Evolutionary conservation across 2,888 invertebrate species (phyloP).

Genomic region (Eledona agricola): DNA sequence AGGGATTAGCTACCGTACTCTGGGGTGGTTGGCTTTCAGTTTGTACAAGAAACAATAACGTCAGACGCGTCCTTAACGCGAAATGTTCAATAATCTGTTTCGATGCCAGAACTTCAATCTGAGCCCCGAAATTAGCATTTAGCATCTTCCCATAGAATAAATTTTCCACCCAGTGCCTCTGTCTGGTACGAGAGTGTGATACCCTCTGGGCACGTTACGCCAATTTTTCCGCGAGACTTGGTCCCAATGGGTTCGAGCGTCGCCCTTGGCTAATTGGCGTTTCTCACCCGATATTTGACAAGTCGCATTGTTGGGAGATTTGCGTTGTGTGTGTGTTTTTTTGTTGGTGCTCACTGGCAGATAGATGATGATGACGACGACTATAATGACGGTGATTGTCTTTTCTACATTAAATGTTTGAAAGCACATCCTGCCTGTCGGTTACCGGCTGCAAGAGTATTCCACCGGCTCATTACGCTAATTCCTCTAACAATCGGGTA

Average conservation of each 20-base stretch:
- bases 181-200: constrained; percentile 48
- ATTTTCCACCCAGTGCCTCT: constrained; percentile 59
- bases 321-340: too few relatives aligned
- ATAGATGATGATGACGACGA: background rate
- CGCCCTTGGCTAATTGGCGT: constrained; percentile 53
- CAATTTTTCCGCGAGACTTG: constrained; percentile 54
- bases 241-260: constrained; percentile 50
- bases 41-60: background rate
- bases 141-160: constrained; percentile 56
- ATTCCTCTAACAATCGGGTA: constrained; percentile 13
- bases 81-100: background rate
- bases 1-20: constrained; percentile 40
- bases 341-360: background rate
- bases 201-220: constrained; percentile 49
- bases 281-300: constrained; percentile 52
- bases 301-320: constrained; percentile 43
- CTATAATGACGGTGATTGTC: constrained; percentile 27
- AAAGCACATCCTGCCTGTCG: constrained; percentile 29
- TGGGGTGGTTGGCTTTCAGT: constrained; percentile 26
- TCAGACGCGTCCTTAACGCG: background rate
- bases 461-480: constrained; percentile 31
- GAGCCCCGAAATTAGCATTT: too few relatives aligned
- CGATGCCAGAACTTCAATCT: too few relatives aligned
- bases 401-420: constrained; percentile 26
- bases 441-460: constrained; percentile 23